Evolutionary conservation across 35 echinoderm and acorn worm species (phyloP), one percentile per base, ranked within the genome.

Genomic region (Eucidaris tribuloides): DNA sequence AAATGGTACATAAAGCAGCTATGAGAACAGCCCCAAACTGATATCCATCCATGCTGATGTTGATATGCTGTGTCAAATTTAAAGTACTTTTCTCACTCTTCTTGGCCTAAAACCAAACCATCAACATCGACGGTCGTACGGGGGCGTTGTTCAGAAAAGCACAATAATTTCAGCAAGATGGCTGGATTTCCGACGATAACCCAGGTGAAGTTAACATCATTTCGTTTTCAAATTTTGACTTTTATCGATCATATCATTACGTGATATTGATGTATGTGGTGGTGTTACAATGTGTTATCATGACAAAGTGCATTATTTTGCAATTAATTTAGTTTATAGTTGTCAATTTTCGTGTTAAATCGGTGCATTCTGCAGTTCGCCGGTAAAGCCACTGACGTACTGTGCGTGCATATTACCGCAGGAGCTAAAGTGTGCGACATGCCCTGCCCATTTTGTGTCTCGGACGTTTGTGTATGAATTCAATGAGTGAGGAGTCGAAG

Each of bases 1-100:
- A 84, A 28, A 91, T 42, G n/a, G 88, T 79, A 38, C 50, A 77
- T 42, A 68, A 76, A 28, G 81, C 88, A 48, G 88, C 88, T 20
- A 91, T 46, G 4, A 91, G 45, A 3, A 91, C 82, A 42, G 83
- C 43, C 3, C 55, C 57, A 36, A 91, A 45, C 46, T 91, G 88
- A 28, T 52, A 43, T 48, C 43, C 46, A 45, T 84, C 81, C 81
- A 91, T 59, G 18, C 7, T 52, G 3, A 52, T 44, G 45, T 45
- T 54, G 76, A 64, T 64, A 34, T 34, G 6, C 5, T 30, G 27
- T 74, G 28, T 6, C 68, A 34, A 6, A 6, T 5, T 32, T 9
- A 52, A 52, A 9, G n/a, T 11, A n/a, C 48, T 11, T 9, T n/a
- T n/a, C 9, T 52, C 48, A n/a, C 48, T 9, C 9, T n/a, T 9